Base-by-base conservation (phyloP, 1,140 invertebrate genomes). In the Danaus plexippus region DNA sequence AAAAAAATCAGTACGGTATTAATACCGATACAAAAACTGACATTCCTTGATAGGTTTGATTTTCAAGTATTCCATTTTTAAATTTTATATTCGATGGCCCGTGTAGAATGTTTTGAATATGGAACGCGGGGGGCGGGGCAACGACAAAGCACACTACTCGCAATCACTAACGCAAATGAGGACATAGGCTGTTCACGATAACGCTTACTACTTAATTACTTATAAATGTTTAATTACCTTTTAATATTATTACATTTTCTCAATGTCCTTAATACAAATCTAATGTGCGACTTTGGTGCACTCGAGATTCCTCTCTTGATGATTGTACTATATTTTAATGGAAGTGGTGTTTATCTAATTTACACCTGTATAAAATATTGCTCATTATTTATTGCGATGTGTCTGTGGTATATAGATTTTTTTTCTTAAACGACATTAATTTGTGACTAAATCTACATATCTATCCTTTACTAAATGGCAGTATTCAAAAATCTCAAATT, bases 141-240 rank as follows among this genome's bases (percentile, higher is more conserved):
- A 42, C 44, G 32, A 52, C 47, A 12, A 54, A 61, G 46, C 42
- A 52, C 49, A 41, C 59, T 40, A 43, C 15, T 32, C n/a, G 22
- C 43, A 32, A 12, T 43, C 12, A 57, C 18, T 63, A 51, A 46
- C 12, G 53, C 57, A 43, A 46, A 32, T 47, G 47, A 49, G 42
- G 40, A 50, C 42, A 53, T 56, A 61, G 60, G 43, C 47, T 47
- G 47, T 59, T 52, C 54, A 63, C 41, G 47, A 61, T 61, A 15
- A 64, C 58, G 63, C 59, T 64, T 64, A 64, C 59, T 64, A 64
- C 63, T 64, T 64, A 64, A 58, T 15, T 15, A 15, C 1, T 56
- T 57, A 57, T 57, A 62, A 61, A 57, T 12, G 47, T 56, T 56
- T 61, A 59, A 53, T 57, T 56, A 59, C 42, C 44, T 48, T 59